Evolutionary conservation across 2,888 invertebrate genomes (phyloP), one percentile per base, ranked within the genome.

Genomic region (Polyommatus icarus): DNA sequence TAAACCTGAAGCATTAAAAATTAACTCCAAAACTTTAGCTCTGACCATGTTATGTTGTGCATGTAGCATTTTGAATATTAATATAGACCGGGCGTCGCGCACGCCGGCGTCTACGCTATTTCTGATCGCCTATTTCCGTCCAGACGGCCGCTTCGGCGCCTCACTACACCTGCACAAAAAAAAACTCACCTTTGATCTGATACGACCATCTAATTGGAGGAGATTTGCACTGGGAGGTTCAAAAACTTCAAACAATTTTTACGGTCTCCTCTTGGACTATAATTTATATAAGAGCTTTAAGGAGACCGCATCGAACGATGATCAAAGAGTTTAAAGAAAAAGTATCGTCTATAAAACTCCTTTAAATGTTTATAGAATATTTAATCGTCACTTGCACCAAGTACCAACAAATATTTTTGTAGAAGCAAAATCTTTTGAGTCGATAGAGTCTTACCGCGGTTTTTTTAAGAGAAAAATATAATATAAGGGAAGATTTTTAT

Each of bases 31-130:
- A 20, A 61, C 10, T 24, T 10, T 12, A 7, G 7, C 20, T 61
- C 12, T 61, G 61, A 24, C 61, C 24, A 8, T 61, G 24, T 61
- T 59, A 12, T 61, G 10, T 10, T 24, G 61, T 15, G 29, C 46
- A 67, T 77, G 24, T 50, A n/a, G 67, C 50, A 73, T 77, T 82
- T 83, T 80, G 81, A 82, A 83, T 84, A 84, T 83, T 83, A 83
- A 84, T 83, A 84, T 81, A 84, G 82, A 81, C 80, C 81, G 81
- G 79, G 77, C 71, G 79, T 81, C 79, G 82, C 79, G 79, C 76
- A 76, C 78, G 82, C 80, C 82, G 84, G 81, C 82, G 84, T 84
- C 84, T 84, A 80, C 78, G 84, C 82, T 84, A 84, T 84, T 84
- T 84, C 82, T 78, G 84, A 79, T 75, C 76, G 77, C 72, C 82